These are phyloP conservation scores for Genyomyrus donnyi DNA, from an alignment of 2,113 vertebrate genomes.

Conservation along the genomic window DNA sequence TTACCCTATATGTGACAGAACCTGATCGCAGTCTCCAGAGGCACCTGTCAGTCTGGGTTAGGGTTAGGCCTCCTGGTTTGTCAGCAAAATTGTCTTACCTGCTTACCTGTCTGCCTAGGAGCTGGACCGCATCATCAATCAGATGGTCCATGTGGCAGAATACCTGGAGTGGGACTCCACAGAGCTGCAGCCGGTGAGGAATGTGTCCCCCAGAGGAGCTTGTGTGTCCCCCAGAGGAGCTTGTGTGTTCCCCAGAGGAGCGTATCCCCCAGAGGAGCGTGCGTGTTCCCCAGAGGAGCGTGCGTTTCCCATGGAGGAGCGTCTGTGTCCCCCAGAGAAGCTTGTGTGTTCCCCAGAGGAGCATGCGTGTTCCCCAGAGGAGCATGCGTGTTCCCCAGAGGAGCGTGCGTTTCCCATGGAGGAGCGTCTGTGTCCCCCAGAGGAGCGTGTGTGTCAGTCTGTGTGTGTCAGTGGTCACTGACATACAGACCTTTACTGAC, in stretches of 20 bases:
- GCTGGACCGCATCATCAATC: conserved; percentile 84
- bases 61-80: neutral
- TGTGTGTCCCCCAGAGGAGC: neutral
- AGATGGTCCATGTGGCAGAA: conserved; percentile 90
- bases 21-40: neutral
- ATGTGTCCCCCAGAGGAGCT: neutral
- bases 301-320: accelerated
- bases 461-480: neutral
- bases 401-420: too few species aligned
- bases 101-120: conserved; percentile 58
- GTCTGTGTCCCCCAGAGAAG: too few species aligned
- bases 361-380: too few species aligned
- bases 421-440: too few species aligned
- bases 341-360: too few species aligned
- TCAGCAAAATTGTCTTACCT: conserved; percentile 4
- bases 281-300: too few species aligned
- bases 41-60: neutral
- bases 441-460: neutral
- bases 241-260: neutral
- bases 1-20: neutral
- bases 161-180: conserved; percentile 93
- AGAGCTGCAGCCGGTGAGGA: conserved; percentile 73
- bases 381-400: too few species aligned
- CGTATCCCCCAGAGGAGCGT: too few species aligned
- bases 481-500: neutral